Evolutionary conservation across 1,140 invertebrate species (phyloP).

Genomic region (Pseudomyrmex gracilis): DNA sequence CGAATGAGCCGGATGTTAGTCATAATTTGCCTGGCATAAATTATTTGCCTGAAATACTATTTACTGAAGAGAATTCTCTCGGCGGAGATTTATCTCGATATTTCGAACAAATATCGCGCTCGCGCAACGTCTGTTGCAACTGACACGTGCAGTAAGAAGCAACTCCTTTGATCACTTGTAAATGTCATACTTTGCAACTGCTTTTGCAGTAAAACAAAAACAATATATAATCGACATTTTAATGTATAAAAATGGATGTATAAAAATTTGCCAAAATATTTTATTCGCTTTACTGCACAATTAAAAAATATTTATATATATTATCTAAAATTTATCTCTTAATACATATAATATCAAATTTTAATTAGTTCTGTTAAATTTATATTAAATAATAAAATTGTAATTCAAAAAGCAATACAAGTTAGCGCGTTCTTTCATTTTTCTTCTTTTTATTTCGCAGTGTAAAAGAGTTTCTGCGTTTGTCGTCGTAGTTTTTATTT

Average conservation of each 20-base stretch:
- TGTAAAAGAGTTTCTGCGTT: constrained; percentile 1
- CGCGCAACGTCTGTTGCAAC: constrained; percentile 1
- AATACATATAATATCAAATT: neutral
- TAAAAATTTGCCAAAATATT: neutral
- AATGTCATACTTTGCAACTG: constrained; percentile 17
- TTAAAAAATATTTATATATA: neutral
- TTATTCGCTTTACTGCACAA: neutral
- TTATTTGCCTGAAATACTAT: constrained; percentile 23
- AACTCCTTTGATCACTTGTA: constrained; percentile 31
- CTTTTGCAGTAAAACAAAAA: constrained; percentile 18
- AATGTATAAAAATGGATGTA: neutral
- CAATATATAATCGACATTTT: neutral
- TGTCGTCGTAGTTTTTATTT: constrained; percentile 15
- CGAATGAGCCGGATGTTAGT: neutral
- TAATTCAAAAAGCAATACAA: neutral
- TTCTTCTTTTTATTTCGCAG: neutral
- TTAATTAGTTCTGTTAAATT: neutral
- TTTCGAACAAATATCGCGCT: neutral
- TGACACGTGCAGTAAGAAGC: neutral
- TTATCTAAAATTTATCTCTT: neutral
- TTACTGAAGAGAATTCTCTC: neutral
- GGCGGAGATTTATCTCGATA: constrained; percentile 13
- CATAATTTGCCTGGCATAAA: neutral
- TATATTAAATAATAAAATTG: neutral
- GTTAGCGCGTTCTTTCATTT: neutral